Evolutionary conservation across 37 sponge, comb jelly and placozoan genomes (phyloP).

Genomic region (Theonella swinhoei): DNA sequence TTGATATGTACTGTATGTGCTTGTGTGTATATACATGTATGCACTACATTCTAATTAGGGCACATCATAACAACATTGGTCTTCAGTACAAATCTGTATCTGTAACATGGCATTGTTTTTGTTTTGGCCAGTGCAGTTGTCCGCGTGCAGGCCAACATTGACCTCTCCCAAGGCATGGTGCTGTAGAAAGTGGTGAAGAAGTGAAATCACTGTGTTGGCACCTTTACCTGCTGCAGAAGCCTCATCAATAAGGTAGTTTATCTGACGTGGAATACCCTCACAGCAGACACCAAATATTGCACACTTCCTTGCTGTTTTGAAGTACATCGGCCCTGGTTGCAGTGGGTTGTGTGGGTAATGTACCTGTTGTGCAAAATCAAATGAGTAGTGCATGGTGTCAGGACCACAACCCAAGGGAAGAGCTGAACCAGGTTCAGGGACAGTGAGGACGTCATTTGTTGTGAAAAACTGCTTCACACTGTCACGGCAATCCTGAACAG

Average conservation of each 20-base stretch:
- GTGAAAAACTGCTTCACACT: not conserved
- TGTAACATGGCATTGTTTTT: too few relatives aligned
- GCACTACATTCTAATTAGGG: too few relatives aligned
- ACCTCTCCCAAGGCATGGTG: not conserved
- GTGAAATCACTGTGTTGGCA: not conserved
- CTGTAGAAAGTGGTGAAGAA: not conserved
- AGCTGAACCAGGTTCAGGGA: not conserved
- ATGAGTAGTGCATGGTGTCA: not conserved
- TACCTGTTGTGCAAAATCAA: not conserved
- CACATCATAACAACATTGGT: too few relatives aligned
- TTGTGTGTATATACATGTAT: too few relatives aligned
- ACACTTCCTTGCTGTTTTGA: not conserved
- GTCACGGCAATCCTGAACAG: too few relatives aligned
- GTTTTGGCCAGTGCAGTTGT: not conserved
- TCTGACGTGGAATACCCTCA: not conserved
- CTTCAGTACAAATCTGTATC: too few relatives aligned
- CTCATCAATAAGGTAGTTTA: not conserved
- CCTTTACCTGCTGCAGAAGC: not conserved
- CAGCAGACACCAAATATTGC: not conserved
- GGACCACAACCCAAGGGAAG: not conserved
- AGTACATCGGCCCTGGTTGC: not conserved
- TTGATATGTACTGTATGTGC: too few relatives aligned
- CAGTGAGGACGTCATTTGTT: not conserved
- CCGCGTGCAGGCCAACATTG: not conserved
- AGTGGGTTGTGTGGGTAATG: not conserved